These are phyloP conservation scores for Natrix natrix DNA, from an alignment of 2,797 vertebrate genomes.

Conservation along the genomic window DNA sequence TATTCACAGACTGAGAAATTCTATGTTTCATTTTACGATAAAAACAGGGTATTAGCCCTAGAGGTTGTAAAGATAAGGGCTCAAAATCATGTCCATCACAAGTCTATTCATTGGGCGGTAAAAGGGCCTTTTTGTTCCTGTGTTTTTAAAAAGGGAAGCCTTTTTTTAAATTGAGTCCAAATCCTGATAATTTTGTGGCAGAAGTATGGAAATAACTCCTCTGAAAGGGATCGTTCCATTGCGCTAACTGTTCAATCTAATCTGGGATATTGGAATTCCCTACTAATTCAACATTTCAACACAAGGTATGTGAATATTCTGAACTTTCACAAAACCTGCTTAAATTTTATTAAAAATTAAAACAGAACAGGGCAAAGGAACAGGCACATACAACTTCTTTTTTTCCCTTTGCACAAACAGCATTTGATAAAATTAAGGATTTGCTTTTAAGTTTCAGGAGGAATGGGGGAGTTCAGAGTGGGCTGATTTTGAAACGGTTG, in stretches of 20 bases:
- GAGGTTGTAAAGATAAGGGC: neutral
- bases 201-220: neutral
- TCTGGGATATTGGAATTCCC: neutral
- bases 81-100: neutral
- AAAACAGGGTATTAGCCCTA: neutral
- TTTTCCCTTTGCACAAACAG: neutral
- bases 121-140: neutral
- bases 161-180: neutral
- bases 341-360: neutral
- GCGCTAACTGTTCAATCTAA: neutral
- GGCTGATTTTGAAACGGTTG: neutral
- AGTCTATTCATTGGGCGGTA: neutral
- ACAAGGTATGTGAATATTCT: neutral
- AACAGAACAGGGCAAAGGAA: neutral
- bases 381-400: neutral
- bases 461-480: neutral
- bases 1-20: neutral
- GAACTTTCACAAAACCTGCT: neutral
- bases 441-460: neutral
- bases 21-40: neutral
- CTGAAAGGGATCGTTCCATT: neutral
- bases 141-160: neutral
- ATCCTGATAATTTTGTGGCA: neutral
- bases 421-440: neutral
- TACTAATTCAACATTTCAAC: neutral